phyloP scores from a whole-genome alignment of 53 echinoderm and acorn worm genomes.

The Holothuria leucospilota region DNA sequence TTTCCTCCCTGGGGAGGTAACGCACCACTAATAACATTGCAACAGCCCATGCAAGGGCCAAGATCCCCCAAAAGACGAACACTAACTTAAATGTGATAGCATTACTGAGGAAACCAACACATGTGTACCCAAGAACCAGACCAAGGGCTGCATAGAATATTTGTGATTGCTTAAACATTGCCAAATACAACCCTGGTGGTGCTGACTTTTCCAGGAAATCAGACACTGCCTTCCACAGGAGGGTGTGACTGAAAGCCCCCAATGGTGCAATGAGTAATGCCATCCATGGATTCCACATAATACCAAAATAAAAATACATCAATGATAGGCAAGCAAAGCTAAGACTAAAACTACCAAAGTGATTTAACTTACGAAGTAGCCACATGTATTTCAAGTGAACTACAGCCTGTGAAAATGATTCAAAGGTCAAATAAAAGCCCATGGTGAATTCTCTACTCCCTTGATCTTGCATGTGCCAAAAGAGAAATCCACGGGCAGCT shows the following conservation, averaged over 20 bases:
- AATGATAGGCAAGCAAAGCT: constrained; percentile 57
- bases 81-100: constrained; percentile 62
- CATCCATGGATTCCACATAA: constrained; percentile 91
- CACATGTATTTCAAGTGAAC: constrained; percentile 64
- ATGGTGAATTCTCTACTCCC: constrained; percentile 80
- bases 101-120: constrained; percentile 75
- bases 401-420: constrained; percentile 71
- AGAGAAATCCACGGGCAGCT: constrained; percentile 72
- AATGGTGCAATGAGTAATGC: constrained; percentile 78
- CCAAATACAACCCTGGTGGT: constrained; percentile 80
- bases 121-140: constrained; percentile 63
- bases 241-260: constrained; percentile 70
- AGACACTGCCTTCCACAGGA: constrained; percentile 69
- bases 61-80: constrained; percentile 65
- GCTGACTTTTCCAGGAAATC: constrained; percentile 79
- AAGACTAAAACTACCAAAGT: constrained; percentile 68
- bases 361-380: constrained; percentile 69
- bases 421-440: constrained; percentile 72
- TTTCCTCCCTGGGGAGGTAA: constrained; percentile 78
- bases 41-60: constrained; percentile 74
- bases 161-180: constrained; percentile 69
- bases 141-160: constrained; percentile 82
- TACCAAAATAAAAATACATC: constrained; percentile 65
- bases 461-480: constrained; percentile 90
- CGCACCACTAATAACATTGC: constrained; percentile 64